Conservation (phyloP, 2,888 invertebrate species). For the Agrilus biguttatus region DNA sequence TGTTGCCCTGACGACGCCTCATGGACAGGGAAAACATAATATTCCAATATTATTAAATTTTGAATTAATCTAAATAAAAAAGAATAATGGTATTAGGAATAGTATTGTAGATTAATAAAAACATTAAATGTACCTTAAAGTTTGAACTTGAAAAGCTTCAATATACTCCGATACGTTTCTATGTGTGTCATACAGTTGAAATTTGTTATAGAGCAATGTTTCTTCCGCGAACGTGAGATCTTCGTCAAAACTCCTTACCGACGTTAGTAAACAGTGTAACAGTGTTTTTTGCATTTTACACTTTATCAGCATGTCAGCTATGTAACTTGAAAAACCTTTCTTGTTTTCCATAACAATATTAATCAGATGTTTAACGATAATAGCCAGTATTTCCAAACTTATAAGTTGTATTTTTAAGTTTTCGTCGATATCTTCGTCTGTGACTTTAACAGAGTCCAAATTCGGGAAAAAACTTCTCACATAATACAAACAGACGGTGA, state of each 20-base stretch:
- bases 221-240: slow-evolving; percentile 56
- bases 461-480: slow-evolving; percentile 67
- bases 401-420: slow-evolving; percentile 67
- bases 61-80: slow-evolving; percentile 40
- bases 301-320: slow-evolving; percentile 55
- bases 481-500: slow-evolving; percentile 63
- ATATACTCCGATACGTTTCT: slow-evolving; percentile 45
- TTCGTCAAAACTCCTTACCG: slow-evolving; percentile 48
- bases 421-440: slow-evolving; percentile 52
- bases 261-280: slow-evolving; percentile 65
- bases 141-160: slow-evolving; percentile 54
- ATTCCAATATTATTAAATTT: slow-evolving; percentile 60
- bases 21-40: slow-evolving; percentile 39
- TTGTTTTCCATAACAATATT: slow-evolving; percentile 62
- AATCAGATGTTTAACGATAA: slow-evolving; percentile 57
- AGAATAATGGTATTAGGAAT: background rate
- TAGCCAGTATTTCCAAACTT: slow-evolving; percentile 56
- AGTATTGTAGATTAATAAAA: background rate
- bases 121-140: slow-evolving; percentile 34
- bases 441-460: slow-evolving; percentile 49
- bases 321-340: slow-evolving; percentile 61
- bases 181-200: slow-evolving; percentile 38
- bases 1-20: slow-evolving; percentile 4
- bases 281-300: slow-evolving; percentile 76
- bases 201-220: slow-evolving; percentile 59